Base-by-base conservation (phyloP, 2,797 vertebrate genomes). In the Anabas testudineus region DNA sequence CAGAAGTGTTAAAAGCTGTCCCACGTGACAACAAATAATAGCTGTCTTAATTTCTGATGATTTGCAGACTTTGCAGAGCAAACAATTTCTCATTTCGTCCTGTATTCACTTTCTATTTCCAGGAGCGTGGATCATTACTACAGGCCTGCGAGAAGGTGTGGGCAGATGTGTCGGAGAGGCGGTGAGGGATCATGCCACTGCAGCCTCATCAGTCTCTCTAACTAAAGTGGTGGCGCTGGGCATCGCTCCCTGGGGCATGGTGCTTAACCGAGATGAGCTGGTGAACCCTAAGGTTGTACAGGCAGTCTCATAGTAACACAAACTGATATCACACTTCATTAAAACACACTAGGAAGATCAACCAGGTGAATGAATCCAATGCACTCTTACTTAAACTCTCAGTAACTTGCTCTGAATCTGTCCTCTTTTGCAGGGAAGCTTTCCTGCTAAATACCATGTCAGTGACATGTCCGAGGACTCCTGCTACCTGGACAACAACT, bases 61-160 rank as follows among this genome's bases (percentile, higher is more conserved):
- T n/a, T n/a, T n/a, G n/a, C n/a, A n/a, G n/a, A n/a, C n/a, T n/a
- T n/a, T n/a, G n/a, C n/a, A n/a, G n/a, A n/a, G n/a, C 12, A 9
- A 5, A 9, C 12, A 2, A n/a, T 10, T 19, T 22, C n/a, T 34
- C 1, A 39, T 47, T 26, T 28, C 7, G 21, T 21, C 19, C 39
- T 26, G 13, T 36, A 14, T 22, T 57, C 5, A 3, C 12, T 61
- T 10, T 26, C 32, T n/a, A n/a, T 16, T 10, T 68, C 4, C 82
- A 98, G 96, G 96, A 34, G 96, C 96, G 1, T 98, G 97, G 97
- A 96, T 98, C 45, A 78, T 97, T 73, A 96, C 96, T 0, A 87
- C 92, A 3, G 97, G 97, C 5, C 53, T 98, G 61, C 93, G 92
- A n/a, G 93, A 94, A 10, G 96, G 96, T 3, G 94, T 97, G 0